Conservation (phyloP, 2,797 vertebrate genomes). For the Poecilia picta region DNA sequence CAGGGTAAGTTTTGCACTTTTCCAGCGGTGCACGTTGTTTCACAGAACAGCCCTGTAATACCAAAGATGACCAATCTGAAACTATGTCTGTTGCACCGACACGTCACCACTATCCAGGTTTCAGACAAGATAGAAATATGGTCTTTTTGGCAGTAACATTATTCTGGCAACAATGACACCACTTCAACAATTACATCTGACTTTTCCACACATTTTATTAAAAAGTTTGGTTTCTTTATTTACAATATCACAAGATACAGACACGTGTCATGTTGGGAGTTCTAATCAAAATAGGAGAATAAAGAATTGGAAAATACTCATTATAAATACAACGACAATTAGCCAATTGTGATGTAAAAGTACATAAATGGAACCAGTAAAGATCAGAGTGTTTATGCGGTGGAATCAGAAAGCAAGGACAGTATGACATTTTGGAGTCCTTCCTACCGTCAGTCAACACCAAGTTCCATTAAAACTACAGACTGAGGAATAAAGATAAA, state of each 20-base stretch:
- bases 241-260: background rate
- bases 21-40: background rate
- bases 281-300: background rate
- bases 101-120: background rate
- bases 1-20: background rate
- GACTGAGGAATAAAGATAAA: background rate
- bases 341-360: background rate
- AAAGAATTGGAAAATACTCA: background rate
- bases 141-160: background rate
- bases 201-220: background rate
- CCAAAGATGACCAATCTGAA: background rate
- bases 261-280: background rate
- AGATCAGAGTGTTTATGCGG: background rate
- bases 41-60: background rate
- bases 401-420: background rate
- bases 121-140: background rate
- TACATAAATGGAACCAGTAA: background rate
- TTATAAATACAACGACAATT: background rate
- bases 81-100: background rate
- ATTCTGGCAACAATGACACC: background rate
- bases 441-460: background rate
- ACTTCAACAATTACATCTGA: background rate
- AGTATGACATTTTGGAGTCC: background rate
- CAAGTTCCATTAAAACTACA: background rate
- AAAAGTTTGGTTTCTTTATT: background rate